Percentiles rank a stretch among this genome's conserved stretches.
Evolutionary conservation across 2,797 vertebrate species (phyloP).

Genomic region (Xerus rutilus): DNA sequence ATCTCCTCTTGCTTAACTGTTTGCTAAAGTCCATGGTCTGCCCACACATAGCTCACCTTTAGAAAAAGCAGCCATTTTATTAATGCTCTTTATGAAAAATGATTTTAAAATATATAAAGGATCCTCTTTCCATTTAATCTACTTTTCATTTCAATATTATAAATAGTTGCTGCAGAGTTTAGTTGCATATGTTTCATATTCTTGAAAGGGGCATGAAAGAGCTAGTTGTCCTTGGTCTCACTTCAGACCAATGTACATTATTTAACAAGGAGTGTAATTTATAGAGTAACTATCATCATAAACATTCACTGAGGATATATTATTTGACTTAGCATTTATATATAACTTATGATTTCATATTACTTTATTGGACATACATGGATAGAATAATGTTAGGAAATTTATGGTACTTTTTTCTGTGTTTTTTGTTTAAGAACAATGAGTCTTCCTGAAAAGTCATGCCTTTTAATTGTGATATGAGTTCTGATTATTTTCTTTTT

Average conservation of each 20-base stretch:
- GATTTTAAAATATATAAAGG: not conserved
- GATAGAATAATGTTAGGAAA: not conserved
- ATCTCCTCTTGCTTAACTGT: not conserved
- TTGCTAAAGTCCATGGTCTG: not conserved
- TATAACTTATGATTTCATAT: not conserved
- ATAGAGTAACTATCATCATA: not conserved
- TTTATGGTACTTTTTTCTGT: not conserved
- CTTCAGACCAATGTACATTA: not conserved
- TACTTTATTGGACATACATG: not conserved
- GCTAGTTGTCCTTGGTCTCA: not conserved
- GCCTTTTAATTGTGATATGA: not conserved
- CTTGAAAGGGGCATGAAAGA: not conserved
- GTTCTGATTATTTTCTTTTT: not conserved
- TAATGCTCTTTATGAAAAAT: not conserved
- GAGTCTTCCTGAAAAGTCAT: not conserved
- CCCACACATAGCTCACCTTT: not conserved
- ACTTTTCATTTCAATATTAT: not conserved
- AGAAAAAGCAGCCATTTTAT: not conserved
- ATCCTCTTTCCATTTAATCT: slow-evolving; percentile 5
- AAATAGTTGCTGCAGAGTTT: not conserved
- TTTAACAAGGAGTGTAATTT: not conserved
- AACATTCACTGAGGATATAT: not conserved
- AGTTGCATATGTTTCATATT: not conserved
- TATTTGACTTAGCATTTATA: not conserved
- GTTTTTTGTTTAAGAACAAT: not conserved